Percentiles rank a stretch among this genome's conserved stretches.
Evolutionary conservation across 2,888 invertebrate genomes (phyloP).

Genomic region (Platypus cylindrus): DNA sequence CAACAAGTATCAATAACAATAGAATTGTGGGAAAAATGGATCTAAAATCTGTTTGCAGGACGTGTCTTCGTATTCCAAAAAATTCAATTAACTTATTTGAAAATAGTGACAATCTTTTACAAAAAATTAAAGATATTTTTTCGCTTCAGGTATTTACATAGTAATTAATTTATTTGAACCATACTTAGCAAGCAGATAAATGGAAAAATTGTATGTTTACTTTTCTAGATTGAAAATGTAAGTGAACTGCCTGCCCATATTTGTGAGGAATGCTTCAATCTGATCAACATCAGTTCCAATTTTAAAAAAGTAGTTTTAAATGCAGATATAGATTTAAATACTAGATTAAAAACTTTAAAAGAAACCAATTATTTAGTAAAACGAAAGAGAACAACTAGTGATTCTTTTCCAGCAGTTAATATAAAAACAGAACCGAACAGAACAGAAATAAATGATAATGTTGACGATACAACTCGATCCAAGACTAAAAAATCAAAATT

Average conservation of each 20-base stretch:
- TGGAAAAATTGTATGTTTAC: no score
- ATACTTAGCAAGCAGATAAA: no score
- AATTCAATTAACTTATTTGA: constrained; percentile 15
- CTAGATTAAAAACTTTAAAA: constrained; percentile 16
- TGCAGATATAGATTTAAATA: constrained; percentile 20
- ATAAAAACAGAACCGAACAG: constrained; percentile 1
- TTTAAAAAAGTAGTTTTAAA: constrained; percentile 25
- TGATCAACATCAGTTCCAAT: constrained; percentile 23
- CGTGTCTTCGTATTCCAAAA: constrained; percentile 20
- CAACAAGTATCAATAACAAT: no score
- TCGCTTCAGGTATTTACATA: constrained; percentile 25
- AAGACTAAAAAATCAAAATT: constrained; percentile 1
- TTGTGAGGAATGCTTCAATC: constrained; percentile 24
- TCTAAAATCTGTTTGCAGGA: constrained; percentile 18
- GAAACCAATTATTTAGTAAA: constrained; percentile 12
- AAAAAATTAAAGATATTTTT: constrained; percentile 24
- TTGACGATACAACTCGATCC: constrained; percentile 4
- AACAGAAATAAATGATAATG: constrained; percentile 5
- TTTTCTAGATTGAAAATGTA: constrained; percentile 17
- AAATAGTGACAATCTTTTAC: constrained; percentile 16
- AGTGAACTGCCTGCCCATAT: constrained; percentile 21
- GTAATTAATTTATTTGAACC: no score
- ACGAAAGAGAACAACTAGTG: constrained; percentile 12
- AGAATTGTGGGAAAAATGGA: no score
- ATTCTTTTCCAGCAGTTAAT: constrained; percentile 7